Base-by-base conservation (phyloP, 1,140 invertebrate genomes). In the Brevipalpus yothersi region DNA sequence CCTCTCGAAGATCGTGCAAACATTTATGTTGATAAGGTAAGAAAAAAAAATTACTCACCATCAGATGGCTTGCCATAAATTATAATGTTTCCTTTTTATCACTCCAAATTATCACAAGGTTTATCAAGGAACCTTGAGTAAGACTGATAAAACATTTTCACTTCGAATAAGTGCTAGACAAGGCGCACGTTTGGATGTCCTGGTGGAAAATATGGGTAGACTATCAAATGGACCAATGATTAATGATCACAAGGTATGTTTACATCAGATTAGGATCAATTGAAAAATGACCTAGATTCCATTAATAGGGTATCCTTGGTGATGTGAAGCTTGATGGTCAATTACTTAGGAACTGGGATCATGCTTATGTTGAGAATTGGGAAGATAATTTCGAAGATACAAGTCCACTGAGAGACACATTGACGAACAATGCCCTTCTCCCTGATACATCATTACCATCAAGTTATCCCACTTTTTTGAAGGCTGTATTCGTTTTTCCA, bases 1-100 rank as follows among this genome's bases (percentile, higher is more conserved):
- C 73, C 76, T 31, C 71, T 83, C 1, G 72, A 76, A 31, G 86
- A 91, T 70, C 75, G 83, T 62, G 83, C 79, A 2, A 76, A 82
- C 53, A 77, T 89, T 45, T 84, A 79, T 67, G 69, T 87, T 1
- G 78, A 88, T 68, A 68, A 76, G 58, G 80, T 74, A 65, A 55
- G n/a, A n/a, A n/a, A n/a, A n/a, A n/a, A n/a, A n/a, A n/a, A n/a
- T n/a, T n/a, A n/a, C n/a, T n/a, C n/a, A n/a, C n/a, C n/a, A n/a
- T n/a, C n/a, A n/a, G n/a, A n/a, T n/a, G n/a, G n/a, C n/a, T n/a
- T n/a, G n/a, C n/a, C n/a, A 31, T 31, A 31, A 31, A 31, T 31
- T 31, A 31, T 45, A 45, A 45, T 45, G 12, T 12, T 45, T 8
- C 12, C 1, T n/a, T n/a, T 17, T 19, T 51, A 49, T 51, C 21